phyloP scores from a whole-genome alignment of 2,797 vertebrate species.

The Sitta carolinensis region DNA sequence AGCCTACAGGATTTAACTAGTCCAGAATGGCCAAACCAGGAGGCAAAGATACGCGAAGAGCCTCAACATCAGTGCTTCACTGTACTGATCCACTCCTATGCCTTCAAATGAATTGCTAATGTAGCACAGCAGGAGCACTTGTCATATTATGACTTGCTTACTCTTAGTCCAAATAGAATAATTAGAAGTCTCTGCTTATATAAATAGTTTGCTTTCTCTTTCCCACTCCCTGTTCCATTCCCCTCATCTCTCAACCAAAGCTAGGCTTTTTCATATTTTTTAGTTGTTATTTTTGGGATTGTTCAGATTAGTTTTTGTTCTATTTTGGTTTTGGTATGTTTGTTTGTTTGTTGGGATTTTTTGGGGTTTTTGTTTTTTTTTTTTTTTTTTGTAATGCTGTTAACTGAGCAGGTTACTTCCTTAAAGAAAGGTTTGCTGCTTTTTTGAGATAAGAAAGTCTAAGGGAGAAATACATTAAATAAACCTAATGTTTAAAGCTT shows the following conservation, averaged over 20 bases:
- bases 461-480: conserved; percentile 12
- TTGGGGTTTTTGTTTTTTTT: neutral
- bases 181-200: neutral
- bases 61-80: neutral
- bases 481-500: conserved; percentile 1
- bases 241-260: neutral
- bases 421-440: conserved; percentile 30
- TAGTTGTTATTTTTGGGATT: neutral
- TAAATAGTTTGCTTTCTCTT: neutral
- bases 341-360: neutral
- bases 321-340: too few species aligned
- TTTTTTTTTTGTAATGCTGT: neutral
- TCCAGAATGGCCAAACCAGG: neutral
- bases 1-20: neutral
- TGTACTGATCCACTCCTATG: neutral
- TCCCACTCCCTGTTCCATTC: neutral
- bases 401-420: conserved; percentile 19
- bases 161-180: neutral
- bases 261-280: neutral
- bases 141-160: neutral
- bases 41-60: neutral
- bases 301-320: neutral
- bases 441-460: conserved; percentile 26
- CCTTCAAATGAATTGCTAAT: neutral
- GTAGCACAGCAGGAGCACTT: neutral